phyloP scores from a whole-genome alignment of 2,113 vertebrate genomes.

The Protobothrops mucrosquamatus region DNA sequence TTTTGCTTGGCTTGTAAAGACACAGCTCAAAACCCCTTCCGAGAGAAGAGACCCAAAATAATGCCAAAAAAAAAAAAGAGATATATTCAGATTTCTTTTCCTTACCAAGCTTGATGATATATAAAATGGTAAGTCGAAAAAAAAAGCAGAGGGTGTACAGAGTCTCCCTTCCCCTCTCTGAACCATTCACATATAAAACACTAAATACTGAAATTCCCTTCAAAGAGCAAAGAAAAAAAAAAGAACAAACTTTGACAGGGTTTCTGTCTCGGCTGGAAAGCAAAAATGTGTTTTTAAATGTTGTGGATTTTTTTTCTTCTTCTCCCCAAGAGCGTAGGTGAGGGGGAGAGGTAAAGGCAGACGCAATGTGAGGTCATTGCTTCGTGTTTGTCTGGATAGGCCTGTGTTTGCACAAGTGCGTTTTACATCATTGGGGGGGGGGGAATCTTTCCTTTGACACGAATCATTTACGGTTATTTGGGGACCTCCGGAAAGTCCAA shows the following conservation, averaged over 20 bases:
- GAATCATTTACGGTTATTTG: neutral
- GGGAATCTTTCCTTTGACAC: constrained; percentile 46
- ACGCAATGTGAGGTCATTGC: constrained; percentile 53
- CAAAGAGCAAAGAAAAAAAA: constrained; percentile 70
- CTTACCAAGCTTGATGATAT: constrained; percentile 70
- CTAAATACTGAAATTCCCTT: constrained; percentile 71
- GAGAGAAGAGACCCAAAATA: constrained; percentile 70
- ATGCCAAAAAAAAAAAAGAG: constrained; percentile 52
- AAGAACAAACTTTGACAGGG: constrained; percentile 63
- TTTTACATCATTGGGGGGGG: constrained; percentile 63
- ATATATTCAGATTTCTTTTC: constrained; percentile 50
- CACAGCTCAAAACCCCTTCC: constrained; percentile 69
- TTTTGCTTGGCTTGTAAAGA: constrained; percentile 66
- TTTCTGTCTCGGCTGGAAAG: constrained; percentile 80
- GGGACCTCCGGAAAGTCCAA: constrained; percentile 67
- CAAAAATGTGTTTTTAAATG: constrained; percentile 71
- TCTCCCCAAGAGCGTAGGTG: constrained; percentile 73
- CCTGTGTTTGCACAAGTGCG: constrained; percentile 65
- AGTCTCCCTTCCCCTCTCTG: constrained; percentile 66
- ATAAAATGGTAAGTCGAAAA: constrained; percentile 78
- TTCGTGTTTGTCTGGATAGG: constrained; percentile 70
- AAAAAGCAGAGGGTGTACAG: constrained; percentile 69
- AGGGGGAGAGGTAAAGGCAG: constrained; percentile 71
- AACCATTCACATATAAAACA: constrained; percentile 67
- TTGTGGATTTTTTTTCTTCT: constrained; percentile 70